Evolutionary conservation across 2,888 invertebrate genomes (phyloP).

Genomic region (Tinea trinotella): DNA sequence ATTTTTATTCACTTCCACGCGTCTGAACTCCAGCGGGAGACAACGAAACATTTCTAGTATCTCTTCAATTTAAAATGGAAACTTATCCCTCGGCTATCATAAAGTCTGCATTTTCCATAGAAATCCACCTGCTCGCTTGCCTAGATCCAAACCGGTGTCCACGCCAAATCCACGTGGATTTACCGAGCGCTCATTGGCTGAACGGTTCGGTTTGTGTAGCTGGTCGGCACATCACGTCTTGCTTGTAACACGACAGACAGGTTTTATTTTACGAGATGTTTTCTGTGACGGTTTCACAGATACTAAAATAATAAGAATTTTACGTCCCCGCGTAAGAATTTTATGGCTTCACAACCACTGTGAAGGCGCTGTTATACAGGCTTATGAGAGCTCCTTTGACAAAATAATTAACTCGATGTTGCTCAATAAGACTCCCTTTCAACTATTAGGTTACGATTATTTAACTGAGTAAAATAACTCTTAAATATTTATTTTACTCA

Average conservation of each 20-base stretch:
- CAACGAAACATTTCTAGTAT: constrained; percentile 64
- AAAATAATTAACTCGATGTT: constrained; percentile 66
- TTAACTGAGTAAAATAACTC: too few species aligned
- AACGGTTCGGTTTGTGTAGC: constrained; percentile 27
- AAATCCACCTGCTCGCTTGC: constrained; percentile 57
- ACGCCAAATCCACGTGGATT: constrained; percentile 63
- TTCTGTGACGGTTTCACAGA: constrained; percentile 64
- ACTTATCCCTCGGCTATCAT: constrained; percentile 68
- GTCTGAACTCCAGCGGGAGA: constrained; percentile 49
- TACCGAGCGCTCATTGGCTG: constrained; percentile 47
- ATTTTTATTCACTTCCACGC: constrained; percentile 59
- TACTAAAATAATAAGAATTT: constrained; percentile 71
- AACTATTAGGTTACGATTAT: not conserved
- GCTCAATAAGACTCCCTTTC: constrained; percentile 31
- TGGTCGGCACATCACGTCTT: constrained; percentile 27
- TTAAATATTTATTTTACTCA: not conserved
- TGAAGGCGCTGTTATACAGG: constrained; percentile 62
- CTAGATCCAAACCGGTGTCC: constrained; percentile 64
- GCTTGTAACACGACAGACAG: constrained; percentile 37
- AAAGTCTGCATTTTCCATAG: constrained; percentile 70
- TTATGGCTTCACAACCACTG: constrained; percentile 59
- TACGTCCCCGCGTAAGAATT: constrained; percentile 67
- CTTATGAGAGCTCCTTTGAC: constrained; percentile 65
- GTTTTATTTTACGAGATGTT: constrained; percentile 68
- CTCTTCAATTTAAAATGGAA: constrained; percentile 70